Evolutionary conservation across 2,113 vertebrate species (phyloP).

Genomic region (Benitochromis conjunctus): DNA sequence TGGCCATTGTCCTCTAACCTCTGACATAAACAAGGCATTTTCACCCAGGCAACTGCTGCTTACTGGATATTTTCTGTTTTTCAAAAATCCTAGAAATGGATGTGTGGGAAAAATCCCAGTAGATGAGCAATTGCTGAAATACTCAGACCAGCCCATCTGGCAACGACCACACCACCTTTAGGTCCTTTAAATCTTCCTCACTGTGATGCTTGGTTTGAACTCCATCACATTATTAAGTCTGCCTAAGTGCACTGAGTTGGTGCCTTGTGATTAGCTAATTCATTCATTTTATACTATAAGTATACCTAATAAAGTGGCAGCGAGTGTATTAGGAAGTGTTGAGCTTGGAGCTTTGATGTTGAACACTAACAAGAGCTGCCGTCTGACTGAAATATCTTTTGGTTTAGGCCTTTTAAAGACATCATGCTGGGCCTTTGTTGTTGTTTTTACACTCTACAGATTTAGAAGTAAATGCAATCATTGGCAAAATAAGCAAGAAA

Average conservation of each 20-base stretch:
- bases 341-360: neutral
- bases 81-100: neutral
- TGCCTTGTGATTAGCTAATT: neutral
- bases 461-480: neutral
- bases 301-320: neutral
- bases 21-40: neutral
- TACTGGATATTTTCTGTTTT: neutral
- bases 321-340: neutral
- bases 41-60: neutral
- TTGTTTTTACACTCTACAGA: neutral
- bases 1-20: neutral
- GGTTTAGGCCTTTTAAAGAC: neutral
- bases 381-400: neutral
- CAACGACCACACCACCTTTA: neutral
- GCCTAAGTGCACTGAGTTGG: neutral
- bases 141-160: neutral
- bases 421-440: neutral
- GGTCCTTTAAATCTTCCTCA: neutral
- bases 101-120: neutral
- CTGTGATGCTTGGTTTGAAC: neutral
- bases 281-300: neutral
- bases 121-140: neutral
- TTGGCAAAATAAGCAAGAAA: neutral
- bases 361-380: neutral
- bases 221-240: neutral